A percentile compares a stretch with the other conserved stretches of the same genome.
Evolutionary conservation across 2,888 invertebrate species (phyloP).

Genomic region (Eupeodes latifasciatus): DNA sequence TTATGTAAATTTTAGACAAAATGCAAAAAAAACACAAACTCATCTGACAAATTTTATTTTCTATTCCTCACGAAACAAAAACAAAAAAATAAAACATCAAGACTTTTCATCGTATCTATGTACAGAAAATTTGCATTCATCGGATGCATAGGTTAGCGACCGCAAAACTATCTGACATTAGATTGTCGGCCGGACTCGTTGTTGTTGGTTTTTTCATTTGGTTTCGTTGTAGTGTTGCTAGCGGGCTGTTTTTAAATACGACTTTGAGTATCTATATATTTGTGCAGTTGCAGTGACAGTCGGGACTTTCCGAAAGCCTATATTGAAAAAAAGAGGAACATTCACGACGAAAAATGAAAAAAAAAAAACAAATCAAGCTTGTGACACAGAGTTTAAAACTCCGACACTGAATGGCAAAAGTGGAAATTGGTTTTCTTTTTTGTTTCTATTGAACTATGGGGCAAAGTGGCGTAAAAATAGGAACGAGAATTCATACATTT

Average conservation of each 20-base stretch:
- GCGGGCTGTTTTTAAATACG: constrained; percentile 4
- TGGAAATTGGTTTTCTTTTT: background rate
- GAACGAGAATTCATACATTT: no score
- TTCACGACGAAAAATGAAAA: background rate
- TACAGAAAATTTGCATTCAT: constrained; percentile 65
- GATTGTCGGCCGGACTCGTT: constrained; percentile 78
- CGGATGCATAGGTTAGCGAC: constrained; percentile 82
- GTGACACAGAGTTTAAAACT: constrained; percentile 65
- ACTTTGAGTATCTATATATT: background rate
- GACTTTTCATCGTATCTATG: background rate
- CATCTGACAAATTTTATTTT: constrained; percentile 45
- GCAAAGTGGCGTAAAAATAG: background rate
- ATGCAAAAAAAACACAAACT: constrained; percentile 20
- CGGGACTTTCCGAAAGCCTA: constrained; percentile 3
- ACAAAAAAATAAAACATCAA: constrained; percentile 18
- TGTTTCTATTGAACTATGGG: background rate
- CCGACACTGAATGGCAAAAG: constrained; percentile 48
- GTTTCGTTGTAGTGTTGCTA: constrained; percentile 14
- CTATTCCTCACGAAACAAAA: constrained; percentile 38
- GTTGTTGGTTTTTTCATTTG: background rate
- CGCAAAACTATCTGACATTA: constrained; percentile 84
- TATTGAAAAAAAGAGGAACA: background rate
- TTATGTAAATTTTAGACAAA: constrained; percentile 58
- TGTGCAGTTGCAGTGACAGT: constrained; percentile 27
- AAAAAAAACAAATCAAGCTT: constrained; percentile 41